These are phyloP conservation scores for Listronotus bonariensis DNA, from an alignment of 1,140 invertebrate genomes.

Conservation along the genomic window DNA sequence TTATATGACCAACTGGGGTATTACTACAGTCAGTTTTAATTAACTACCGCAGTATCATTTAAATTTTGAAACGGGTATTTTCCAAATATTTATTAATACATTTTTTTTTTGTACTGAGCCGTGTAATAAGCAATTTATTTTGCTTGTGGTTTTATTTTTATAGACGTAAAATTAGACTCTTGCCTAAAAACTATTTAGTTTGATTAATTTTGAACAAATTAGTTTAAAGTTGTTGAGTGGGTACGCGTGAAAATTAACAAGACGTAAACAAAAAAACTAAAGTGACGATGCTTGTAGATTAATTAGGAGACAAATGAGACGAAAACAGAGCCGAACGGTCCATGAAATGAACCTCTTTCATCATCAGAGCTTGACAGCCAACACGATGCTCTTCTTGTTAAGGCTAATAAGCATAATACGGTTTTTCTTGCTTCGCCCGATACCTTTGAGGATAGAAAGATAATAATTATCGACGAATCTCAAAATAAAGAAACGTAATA, in stretches of 20 bases:
- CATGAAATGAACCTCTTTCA: conserved; percentile 44
- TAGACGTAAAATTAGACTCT: no score
- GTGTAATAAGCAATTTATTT: no score
- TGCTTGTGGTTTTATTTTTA: no score
- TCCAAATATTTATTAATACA: no score
- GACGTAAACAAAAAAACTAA: conserved; percentile 27
- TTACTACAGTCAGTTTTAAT: no score
- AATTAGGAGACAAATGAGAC: conserved; percentile 46
- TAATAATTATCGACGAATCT: conserved; percentile 37
- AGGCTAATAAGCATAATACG: conserved; percentile 43
- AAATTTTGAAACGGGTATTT: no score
- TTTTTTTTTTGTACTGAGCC: no score
- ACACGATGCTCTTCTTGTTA: conserved; percentile 45
- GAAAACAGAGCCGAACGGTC: conserved; percentile 42
- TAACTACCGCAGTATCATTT: no score
- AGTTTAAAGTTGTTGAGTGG: conserved; percentile 25
- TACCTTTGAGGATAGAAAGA: conserved; percentile 36
- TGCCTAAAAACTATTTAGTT: no score
- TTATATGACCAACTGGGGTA: no score
- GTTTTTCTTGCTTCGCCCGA: conserved; percentile 27
- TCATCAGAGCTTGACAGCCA: conserved; percentile 41
- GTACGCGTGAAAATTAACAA: conserved; percentile 34
- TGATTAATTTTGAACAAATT: conserved; percentile 17
- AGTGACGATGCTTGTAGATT: conserved; percentile 39
- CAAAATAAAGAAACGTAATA: conserved; percentile 41